Evolutionary conservation across 2,113 vertebrate species (phyloP).

Genomic region (Mastomys natalensis): DNA sequence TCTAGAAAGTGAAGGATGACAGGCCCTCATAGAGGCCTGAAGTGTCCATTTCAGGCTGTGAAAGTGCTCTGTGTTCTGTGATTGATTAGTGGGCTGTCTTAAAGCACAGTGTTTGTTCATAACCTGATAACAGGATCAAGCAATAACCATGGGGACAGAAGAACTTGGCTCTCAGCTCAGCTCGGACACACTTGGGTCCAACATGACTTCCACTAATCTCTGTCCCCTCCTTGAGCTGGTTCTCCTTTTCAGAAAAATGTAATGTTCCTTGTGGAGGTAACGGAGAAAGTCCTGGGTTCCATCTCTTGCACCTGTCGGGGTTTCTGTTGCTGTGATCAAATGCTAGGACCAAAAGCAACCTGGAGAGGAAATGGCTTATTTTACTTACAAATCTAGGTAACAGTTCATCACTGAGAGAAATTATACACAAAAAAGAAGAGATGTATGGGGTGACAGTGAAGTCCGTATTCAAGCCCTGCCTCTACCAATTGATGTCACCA

Average conservation of each 20-base stretch:
- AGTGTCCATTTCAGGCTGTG: neutral
- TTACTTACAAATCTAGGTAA: neutral
- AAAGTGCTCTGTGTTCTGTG: neutral
- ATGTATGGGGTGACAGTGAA: neutral
- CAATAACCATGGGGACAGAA: rapidly evolving
- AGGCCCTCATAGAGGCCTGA: neutral
- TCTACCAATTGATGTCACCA: neutral
- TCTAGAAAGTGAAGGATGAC: neutral
- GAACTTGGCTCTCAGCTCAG: neutral
- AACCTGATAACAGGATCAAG: rapidly evolving
- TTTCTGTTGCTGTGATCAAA: neutral
- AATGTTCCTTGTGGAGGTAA: neutral
- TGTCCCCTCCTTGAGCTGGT: neutral
- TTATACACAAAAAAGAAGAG: neutral
- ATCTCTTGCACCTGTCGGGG: neutral
- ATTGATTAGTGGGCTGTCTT: neutral
- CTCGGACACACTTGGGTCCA: neutral
- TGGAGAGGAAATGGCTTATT: neutral
- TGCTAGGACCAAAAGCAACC: neutral
- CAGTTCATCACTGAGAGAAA: neutral
- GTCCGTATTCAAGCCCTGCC: neutral
- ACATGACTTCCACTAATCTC: rapidly evolving
- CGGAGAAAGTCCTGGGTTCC: too few relatives aligned
- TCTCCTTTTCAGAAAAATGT: neutral
- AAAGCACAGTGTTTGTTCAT: rapidly evolving